A percentile compares a stretch with the other conserved stretches of the same genome.
These are phyloP conservation scores for Salticus scenicus DNA, from an alignment of 2,888 invertebrate genomes.

Conservation along the genomic window DNA sequence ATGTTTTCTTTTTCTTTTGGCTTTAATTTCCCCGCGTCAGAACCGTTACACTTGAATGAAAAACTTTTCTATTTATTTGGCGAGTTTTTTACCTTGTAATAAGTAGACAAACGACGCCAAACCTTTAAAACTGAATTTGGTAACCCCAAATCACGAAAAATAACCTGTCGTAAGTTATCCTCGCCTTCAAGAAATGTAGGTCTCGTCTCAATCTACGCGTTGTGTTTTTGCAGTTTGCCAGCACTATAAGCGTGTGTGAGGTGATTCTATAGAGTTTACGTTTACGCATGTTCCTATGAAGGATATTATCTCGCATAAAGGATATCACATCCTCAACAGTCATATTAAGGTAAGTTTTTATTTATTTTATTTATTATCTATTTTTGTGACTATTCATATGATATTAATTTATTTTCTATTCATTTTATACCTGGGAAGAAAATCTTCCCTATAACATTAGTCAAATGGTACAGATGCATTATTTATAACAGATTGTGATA, in stretches of 20 bases:
- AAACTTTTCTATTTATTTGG: too few relatives aligned
- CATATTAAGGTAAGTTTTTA: conserved; percentile 21
- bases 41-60: too few relatives aligned
- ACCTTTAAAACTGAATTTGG: neutral
- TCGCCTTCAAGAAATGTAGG: conserved; percentile 52
- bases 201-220: conserved; percentile 35
- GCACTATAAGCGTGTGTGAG: neutral
- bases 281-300: conserved; percentile 18
- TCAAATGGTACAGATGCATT: too few relatives aligned
- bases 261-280: conserved; percentile 17
- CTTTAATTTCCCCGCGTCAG: too few relatives aligned
- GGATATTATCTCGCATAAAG: conserved; percentile 16
- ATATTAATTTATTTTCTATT: too few relatives aligned
- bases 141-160: conserved; percentile 49
- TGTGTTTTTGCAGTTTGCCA: conserved; percentile 21
- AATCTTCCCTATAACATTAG: too few relatives aligned
- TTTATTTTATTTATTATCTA: too few relatives aligned
- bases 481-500: too few relatives aligned
- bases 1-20: too few relatives aligned
- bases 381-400: too few relatives aligned
- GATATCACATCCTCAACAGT: neutral
- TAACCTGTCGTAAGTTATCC: conserved; percentile 50
- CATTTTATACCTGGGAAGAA: too few relatives aligned
- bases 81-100: neutral
- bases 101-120: neutral